Evolutionary conservation across 2,113 vertebrate genomes (phyloP), one percentile per base, ranked within the genome.

Genomic region (Cacatua alba): DNA sequence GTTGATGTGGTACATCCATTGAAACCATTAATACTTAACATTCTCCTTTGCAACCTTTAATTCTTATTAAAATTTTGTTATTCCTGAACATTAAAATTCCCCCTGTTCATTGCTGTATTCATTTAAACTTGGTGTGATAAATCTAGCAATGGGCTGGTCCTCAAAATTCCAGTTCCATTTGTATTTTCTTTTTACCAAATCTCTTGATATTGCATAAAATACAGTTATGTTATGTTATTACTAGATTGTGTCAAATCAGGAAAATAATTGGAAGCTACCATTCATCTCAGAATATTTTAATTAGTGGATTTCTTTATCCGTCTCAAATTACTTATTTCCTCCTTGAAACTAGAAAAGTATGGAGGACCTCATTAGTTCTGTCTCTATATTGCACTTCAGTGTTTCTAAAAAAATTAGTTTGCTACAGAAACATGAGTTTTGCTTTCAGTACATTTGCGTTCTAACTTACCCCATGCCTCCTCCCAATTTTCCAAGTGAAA

Each of bases 201-300:
- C 92, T 90, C 84, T 78, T 63, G 86, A 70, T 68, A 59, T 78
- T 91, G 44, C 5, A 1, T 96, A 96, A 94, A 92, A 89, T 68
- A 82, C 88, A 96, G 74, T 91, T 95, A 64, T 89, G 74, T 91
- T 95, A 64, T 89, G 68, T 97, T 94, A 88, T 95, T 98, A 90
- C 68, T 92, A 94, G 88, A 88, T 95, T 97, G 88, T 97, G 95
- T 97, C 95, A 97, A 95, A 97, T 97, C 90, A 97, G 86, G 82
- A 95, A 96, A 96, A 97, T 97, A 97, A 97, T 95, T 97, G 97
- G 97, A 97, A 89, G 88, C 82, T 97, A 96, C 92, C 90, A 96
- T 97, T 98, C 78, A 95, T 92, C 93, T 95, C 84, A 76, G 97
- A 96, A 94, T 94, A 86, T 88, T 96, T 98, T 97, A 97, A 97